Percentiles rank a stretch among this genome's conserved stretches.
These are phyloP conservation scores for Peromyscus eremicus DNA, from an alignment of 2,797 vertebrate genomes.

Conservation along the genomic window DNA sequence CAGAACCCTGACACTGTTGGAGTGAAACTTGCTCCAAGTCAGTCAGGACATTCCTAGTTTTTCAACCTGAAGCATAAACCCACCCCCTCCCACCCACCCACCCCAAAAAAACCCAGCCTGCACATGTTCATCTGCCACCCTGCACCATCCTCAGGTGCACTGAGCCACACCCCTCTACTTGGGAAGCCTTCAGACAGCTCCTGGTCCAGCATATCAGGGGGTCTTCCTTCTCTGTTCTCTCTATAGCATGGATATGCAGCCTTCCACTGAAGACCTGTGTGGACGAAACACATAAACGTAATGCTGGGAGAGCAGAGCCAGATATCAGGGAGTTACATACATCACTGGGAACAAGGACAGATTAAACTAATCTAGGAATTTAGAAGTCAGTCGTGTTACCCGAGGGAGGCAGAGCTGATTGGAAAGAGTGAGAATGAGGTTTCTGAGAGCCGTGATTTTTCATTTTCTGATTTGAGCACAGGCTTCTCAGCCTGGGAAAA, in stretches of 20 bases:
- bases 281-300: neutral
- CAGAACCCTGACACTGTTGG: accelerated
- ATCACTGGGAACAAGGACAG: neutral
- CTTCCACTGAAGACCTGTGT: neutral
- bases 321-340: neutral
- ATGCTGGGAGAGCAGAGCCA: neutral
- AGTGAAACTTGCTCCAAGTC: too few species aligned
- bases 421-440: neutral
- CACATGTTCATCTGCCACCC: accelerated
- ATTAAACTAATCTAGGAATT: neutral
- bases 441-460: neutral
- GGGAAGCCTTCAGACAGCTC: accelerated
- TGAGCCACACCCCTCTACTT: neutral
- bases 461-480: neutral
- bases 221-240: too few species aligned
- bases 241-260: accelerated
- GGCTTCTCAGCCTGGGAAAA: neutral
- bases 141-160: accelerated
- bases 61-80: too few species aligned
- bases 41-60: neutral
- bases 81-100: too few species aligned
- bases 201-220: accelerated
- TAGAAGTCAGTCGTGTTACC: neutral
- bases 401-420: neutral
- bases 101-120: too few species aligned